Conservation (phyloP, 2,888 invertebrate genomes). For the Lamellibrachia columna region DNA sequence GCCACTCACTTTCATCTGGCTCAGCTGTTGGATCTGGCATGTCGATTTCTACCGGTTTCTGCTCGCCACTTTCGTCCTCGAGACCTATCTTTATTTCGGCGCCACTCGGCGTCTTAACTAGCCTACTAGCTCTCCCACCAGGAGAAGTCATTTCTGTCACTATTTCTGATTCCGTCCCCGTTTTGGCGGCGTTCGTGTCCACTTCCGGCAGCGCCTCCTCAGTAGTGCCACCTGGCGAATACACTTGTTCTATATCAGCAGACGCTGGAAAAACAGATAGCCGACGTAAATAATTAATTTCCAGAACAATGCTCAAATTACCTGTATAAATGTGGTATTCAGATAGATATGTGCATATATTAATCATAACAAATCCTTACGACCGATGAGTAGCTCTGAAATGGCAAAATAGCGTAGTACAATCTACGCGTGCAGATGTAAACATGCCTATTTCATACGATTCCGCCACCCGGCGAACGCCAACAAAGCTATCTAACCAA, state of each 20-base stretch:
- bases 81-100: constrained; percentile 5
- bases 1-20: background rate
- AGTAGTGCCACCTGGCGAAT: background rate
- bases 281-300: background rate
- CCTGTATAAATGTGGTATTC: background rate
- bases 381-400: too few species aligned
- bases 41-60: background rate
- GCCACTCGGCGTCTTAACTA: constrained; percentile 10
- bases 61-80: background rate
- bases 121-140: background rate
- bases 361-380: too few species aligned
- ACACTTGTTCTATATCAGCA: background rate
- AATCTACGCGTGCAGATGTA: too few species aligned
- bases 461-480: background rate
- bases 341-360: background rate
- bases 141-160: background rate
- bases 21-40: background rate
- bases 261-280: background rate
- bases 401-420: too few species aligned
- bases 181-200: background rate
- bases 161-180: background rate
- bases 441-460: background rate
- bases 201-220: background rate
- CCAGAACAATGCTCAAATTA: background rate
- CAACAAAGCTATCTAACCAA: background rate